These are phyloP conservation scores for Chelonia mydas DNA, from an alignment of 2,797 vertebrate species.

Conservation along the genomic window DNA sequence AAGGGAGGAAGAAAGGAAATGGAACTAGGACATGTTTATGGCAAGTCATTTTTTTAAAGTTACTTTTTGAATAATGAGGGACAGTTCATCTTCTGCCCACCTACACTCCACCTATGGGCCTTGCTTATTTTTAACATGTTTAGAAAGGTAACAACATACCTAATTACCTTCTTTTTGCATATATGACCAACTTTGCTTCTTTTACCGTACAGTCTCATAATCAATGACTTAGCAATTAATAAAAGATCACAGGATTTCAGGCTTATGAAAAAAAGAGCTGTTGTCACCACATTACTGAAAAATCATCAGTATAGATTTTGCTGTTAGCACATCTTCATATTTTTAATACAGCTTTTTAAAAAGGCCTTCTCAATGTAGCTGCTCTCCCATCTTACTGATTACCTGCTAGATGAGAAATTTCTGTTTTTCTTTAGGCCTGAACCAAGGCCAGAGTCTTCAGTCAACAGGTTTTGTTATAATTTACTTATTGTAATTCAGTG, in stretches of 20 bases:
- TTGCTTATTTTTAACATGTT: background rate
- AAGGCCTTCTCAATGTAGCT: slow-evolving; percentile 52
- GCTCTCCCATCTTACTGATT: slow-evolving; percentile 75
- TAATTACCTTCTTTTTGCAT: background rate
- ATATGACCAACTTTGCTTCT: background rate
- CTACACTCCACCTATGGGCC: background rate
- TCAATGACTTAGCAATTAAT: background rate
- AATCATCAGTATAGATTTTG: slow-evolving; percentile 28
- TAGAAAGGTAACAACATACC: background rate
- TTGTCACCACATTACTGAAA: background rate
- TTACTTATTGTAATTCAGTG: slow-evolving; percentile 67
- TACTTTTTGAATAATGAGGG: background rate
- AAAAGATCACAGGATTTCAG: slow-evolving; percentile 23
- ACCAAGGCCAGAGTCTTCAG: slow-evolving; percentile 59
- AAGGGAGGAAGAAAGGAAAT: background rate
- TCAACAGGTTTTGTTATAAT: slow-evolving; percentile 66
- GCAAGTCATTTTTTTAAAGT: background rate
- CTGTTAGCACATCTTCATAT: slow-evolving; percentile 20
- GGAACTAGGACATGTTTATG: background rate
- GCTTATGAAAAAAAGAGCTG: background rate
- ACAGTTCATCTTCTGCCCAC: background rate
- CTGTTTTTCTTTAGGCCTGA: slow-evolving; percentile 63
- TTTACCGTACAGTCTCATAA: background rate
- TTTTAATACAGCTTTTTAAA: slow-evolving; percentile 9
- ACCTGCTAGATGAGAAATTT: slow-evolving; percentile 74